A percentile compares a stretch with the other conserved stretches of the same genome.
These are phyloP conservation scores for Wasmannia auropunctata DNA, from an alignment of 1,140 invertebrate species.

Conservation along the genomic window DNA sequence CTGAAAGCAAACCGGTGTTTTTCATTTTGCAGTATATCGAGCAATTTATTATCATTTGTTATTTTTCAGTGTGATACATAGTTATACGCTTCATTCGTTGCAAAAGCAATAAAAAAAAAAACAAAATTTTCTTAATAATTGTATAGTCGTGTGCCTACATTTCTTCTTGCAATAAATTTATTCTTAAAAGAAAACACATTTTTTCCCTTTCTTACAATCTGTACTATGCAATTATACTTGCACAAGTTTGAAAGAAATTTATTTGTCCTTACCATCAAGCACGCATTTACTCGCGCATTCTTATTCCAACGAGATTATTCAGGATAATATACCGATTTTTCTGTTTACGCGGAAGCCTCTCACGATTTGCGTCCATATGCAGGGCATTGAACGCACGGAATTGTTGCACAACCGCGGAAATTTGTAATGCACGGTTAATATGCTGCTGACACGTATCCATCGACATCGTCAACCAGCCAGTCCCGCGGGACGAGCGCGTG, in stretches of 20 bases:
- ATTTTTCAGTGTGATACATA: constrained; percentile 36
- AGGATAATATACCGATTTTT: background rate
- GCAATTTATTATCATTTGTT: constrained; percentile 56
- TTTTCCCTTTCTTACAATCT: background rate
- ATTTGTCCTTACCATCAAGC: background rate
- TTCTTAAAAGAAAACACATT: background rate
- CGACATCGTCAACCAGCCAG: constrained; percentile 44
- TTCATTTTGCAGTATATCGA: constrained; percentile 25
- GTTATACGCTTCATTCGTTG: constrained; percentile 4
- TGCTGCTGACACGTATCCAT: constrained; percentile 13
- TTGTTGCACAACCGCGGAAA: constrained; percentile 13
- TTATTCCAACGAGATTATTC: background rate
- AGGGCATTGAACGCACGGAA: background rate
- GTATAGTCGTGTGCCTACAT: background rate
- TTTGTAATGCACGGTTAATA: constrained; percentile 37
- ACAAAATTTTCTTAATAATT: constrained; percentile 19
- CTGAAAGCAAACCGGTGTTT: constrained; percentile 55
- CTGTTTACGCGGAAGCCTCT: background rate
- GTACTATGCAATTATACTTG: background rate
- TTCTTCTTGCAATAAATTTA: background rate
- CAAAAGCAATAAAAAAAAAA: background rate
- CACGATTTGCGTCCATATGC: background rate
- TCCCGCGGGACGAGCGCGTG: constrained; percentile 7
- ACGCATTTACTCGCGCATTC: background rate
- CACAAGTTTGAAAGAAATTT: background rate